These are phyloP conservation scores for Ptilorrhoa leucosticta DNA, from an alignment of 2,113 vertebrate species.

Conservation along the genomic window DNA sequence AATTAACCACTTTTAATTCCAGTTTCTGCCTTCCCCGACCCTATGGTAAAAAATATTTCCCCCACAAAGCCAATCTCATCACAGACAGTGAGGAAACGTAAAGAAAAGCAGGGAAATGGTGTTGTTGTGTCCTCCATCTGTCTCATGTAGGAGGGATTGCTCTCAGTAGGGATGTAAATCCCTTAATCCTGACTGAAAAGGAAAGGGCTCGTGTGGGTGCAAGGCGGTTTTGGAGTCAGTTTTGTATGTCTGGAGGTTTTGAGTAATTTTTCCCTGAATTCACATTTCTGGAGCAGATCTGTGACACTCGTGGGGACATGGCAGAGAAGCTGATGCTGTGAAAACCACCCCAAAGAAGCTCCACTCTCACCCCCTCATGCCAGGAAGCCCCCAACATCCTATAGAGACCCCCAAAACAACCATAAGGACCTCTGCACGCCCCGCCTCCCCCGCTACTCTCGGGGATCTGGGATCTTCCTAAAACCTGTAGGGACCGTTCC, in stretches of 20 bases:
- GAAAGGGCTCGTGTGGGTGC: neutral
- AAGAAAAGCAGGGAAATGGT: neutral
- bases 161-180: neutral
- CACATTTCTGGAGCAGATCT: fast-evolving
- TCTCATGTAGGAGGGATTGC: neutral
- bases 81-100: neutral
- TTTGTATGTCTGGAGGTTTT: neutral
- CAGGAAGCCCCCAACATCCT: neutral
- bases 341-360: neutral
- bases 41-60: fast-evolving
- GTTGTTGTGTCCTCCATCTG: neutral
- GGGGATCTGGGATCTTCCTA: neutral
- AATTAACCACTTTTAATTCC: neutral
- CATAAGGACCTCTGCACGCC: too few species aligned
- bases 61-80: neutral
- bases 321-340: neutral
- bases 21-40: neutral
- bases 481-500: neutral
- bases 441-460: fast-evolving
- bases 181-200: neutral
- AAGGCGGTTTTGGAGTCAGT: neutral
- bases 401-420: neutral
- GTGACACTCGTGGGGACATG: fast-evolving
- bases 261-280: neutral
- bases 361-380: too few species aligned